Percentiles rank a stretch among this genome's conserved stretches.
These are phyloP conservation scores for Lordiphosa fenestrarum DNA, from an alignment of 2,888 invertebrate species.

Conservation along the genomic window DNA sequence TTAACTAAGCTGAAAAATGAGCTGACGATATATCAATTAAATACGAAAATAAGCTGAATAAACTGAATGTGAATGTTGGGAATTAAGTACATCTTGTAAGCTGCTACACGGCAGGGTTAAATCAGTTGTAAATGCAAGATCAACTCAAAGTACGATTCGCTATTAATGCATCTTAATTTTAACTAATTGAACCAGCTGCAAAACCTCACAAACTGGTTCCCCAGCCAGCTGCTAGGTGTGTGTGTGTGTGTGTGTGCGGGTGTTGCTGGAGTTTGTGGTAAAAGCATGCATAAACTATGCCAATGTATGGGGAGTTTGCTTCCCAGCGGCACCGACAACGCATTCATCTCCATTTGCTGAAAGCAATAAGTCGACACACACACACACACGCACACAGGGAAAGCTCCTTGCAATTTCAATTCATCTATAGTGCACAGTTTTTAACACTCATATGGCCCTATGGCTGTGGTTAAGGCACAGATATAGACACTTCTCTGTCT, in stretches of 20 bases:
- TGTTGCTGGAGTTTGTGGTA: constrained; percentile 42
- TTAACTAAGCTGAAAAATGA: too few species aligned
- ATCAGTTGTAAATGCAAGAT: too few species aligned
- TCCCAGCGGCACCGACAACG: constrained; percentile 49
- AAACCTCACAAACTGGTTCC: constrained; percentile 20
- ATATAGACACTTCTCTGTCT: constrained; percentile 38
- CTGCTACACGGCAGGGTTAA: too few species aligned
- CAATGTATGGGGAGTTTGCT: constrained; percentile 46
- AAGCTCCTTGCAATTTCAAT: constrained; percentile 56
- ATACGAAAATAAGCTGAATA: too few species aligned
- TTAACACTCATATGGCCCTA: constrained; percentile 70
- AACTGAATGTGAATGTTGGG: too few species aligned
- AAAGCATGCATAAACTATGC: constrained; percentile 70
- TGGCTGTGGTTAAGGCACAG: constrained; percentile 31
- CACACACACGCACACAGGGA: constrained; percentile 14
- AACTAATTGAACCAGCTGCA: constrained; percentile 32
- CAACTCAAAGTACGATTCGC: too few species aligned
- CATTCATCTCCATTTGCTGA: constrained; percentile 72
- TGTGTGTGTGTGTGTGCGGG: background rate
- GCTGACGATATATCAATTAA: too few species aligned
- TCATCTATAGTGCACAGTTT: constrained; percentile 69
- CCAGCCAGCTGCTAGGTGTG: background rate
- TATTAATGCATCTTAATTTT: too few species aligned
- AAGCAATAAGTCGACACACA: constrained; percentile 55
- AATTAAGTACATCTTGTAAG: too few species aligned